Evolutionary conservation across 1,140 invertebrate species (phyloP), one percentile per base, ranked within the genome.

Genomic region (Nylanderia fulva): DNA sequence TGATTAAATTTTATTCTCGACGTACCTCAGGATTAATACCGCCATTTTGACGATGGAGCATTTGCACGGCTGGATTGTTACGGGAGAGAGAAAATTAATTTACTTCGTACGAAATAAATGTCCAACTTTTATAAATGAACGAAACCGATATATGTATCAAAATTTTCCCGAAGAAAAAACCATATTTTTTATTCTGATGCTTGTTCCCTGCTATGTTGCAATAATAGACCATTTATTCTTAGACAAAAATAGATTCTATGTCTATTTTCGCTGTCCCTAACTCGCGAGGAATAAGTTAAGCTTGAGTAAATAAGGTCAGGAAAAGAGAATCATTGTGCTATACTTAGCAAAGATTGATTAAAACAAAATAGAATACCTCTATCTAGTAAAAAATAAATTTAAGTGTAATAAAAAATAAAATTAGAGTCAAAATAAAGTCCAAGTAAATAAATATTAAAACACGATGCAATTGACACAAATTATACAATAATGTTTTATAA

Each of bases 201-300:
- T 18, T 79, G 48, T 71, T n/a, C 52, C 58, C 71, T 80, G 45
- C 45, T 58, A 24, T 56, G 24, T 42, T 66, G 52, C 15, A 60
- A 72, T 58, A 68, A 79, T 45, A 39, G 64, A 79, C 61, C 15
- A 77, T 39, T 79, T 52, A 79, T 79, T 79, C 11, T 66, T 79
- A 66, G 61, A 42, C 27, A 79, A 79, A 69, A 56, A 80, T 52
- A 82, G 66, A 82, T 2, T 15, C 1, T n/a, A 39, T 72, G 18
- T 72, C 66, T 82, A 82, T 82, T 82, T 82, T 45, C 9, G 66
- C 54, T 82, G 77, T 82, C 33, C 66, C 72, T 52, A 58, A 82
- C 36, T 52, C 48, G 58, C n/a, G 39, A 82, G 66, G 18, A 13
- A 58, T 21, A 72, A 71, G 13, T 82, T 72, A 60, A 60, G 52